Evolutionary conservation across 2,113 vertebrate genomes (phyloP).

Genomic region (Trematomus loennbergii): DNA sequence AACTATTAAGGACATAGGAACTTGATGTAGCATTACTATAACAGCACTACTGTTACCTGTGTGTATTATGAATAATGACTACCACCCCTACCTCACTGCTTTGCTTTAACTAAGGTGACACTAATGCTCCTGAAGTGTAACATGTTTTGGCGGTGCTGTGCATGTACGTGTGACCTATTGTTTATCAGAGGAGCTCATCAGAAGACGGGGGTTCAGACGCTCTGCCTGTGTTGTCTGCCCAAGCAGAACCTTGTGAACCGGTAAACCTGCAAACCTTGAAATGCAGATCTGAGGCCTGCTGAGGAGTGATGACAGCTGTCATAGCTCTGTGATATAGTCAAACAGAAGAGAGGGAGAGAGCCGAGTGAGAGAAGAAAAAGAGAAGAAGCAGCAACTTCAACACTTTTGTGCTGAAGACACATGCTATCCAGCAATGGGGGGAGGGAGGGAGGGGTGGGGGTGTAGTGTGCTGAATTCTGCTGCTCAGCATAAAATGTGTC

Average conservation of each 20-base stretch:
- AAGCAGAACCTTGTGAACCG: slow-evolving; percentile 74
- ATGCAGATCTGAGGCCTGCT: slow-evolving; percentile 81
- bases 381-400: slow-evolving; percentile 80
- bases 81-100: not conserved
- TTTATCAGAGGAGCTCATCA: slow-evolving; percentile 59
- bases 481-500: slow-evolving; percentile 81
- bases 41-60: not conserved
- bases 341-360: slow-evolving; percentile 63
- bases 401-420: slow-evolving; percentile 79
- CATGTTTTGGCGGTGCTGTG: slow-evolving; percentile 8
- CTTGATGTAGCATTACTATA: slow-evolving; percentile 1
- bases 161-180: slow-evolving; percentile 52
- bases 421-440: not conserved
- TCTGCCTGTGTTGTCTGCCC: slow-evolving; percentile 64
- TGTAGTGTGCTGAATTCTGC: slow-evolving; percentile 52
- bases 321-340: slow-evolving; percentile 75
- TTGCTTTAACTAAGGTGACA: not conserved
- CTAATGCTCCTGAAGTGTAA: slow-evolving; percentile 18
- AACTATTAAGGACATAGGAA: not conserved
- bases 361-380: slow-evolving; percentile 31
- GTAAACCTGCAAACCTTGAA: slow-evolving; percentile 82
- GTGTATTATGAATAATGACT: slow-evolving; percentile 12
- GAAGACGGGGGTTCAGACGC: slow-evolving; percentile 40
- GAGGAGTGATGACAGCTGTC: slow-evolving; percentile 86
- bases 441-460: no score